A percentile compares a stretch with the other conserved stretches of the same genome.
Conservation (phyloP, 1,140 invertebrate genomes). For the Aphaenogaster rudis region DNA sequence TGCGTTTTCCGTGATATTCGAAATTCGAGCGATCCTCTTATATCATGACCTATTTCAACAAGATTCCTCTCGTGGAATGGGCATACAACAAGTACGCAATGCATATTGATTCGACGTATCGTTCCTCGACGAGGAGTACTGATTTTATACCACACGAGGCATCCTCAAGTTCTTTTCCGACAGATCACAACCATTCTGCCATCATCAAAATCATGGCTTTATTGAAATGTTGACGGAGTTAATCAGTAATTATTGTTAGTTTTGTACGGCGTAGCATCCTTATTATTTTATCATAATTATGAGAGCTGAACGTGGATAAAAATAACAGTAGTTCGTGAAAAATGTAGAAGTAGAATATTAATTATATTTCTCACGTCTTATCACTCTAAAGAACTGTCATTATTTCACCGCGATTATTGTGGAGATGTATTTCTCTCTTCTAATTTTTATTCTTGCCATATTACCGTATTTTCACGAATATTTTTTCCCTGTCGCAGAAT, state of each 20-base stretch:
- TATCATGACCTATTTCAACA: constrained; percentile 31
- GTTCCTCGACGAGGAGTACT: neutral
- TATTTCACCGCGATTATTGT: neutral
- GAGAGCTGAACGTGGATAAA: neutral
- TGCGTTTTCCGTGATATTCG: constrained; percentile 10
- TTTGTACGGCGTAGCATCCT: neutral
- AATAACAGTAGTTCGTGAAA: neutral
- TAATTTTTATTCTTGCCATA: neutral
- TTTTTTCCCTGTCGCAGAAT: constrained; percentile 19
- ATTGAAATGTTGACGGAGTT: neutral
- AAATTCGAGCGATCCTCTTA: constrained; percentile 41
- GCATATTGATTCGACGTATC: constrained; percentile 32
- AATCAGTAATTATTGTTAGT: neutral
- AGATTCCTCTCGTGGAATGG: neutral
- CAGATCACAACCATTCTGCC: neutral
- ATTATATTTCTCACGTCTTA: neutral
- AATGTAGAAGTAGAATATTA: neutral
- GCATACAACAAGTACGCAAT: neutral
- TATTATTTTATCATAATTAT: constrained; percentile 21
- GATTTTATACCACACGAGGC: neutral
- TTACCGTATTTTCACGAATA: constrained; percentile 23
- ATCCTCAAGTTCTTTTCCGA: neutral
- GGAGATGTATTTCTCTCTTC: neutral
- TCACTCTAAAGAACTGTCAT: neutral
- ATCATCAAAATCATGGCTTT: neutral